phyloP scores from a whole-genome alignment of 2,888 invertebrate genomes.

The Teleiodes luculella region DNA sequence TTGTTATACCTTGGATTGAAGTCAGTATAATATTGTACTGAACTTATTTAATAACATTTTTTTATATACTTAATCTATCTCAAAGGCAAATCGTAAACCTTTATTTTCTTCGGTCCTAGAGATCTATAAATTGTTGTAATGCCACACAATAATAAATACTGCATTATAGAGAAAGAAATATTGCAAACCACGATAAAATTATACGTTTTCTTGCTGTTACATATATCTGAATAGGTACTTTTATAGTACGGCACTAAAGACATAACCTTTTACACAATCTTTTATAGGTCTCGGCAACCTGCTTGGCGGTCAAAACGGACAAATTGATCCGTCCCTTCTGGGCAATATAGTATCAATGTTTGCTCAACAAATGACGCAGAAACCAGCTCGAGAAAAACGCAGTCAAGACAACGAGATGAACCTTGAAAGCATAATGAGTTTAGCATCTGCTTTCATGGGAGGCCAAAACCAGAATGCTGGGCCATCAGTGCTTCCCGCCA shows the following conservation, averaged over 20 bases:
- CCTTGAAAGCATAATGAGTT: constrained; percentile 71
- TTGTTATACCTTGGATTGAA: too few species aligned
- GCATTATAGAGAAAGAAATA: too few species aligned
- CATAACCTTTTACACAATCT: constrained; percentile 24
- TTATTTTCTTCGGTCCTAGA: too few species aligned
- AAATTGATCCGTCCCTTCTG: constrained; percentile 78
- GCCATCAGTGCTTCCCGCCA: constrained; percentile 80
- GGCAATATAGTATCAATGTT: constrained; percentile 69
- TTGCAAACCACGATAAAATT: too few species aligned
- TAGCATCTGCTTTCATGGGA: constrained; percentile 77
- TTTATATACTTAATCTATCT: too few species aligned
- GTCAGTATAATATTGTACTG: too few species aligned
- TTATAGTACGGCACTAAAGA: constrained; percentile 1
- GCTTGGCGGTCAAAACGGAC: constrained; percentile 78
- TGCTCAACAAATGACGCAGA: constrained; percentile 56
- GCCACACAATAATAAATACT: too few species aligned
- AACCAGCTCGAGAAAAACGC: constrained; percentile 45
- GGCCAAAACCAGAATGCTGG: constrained; percentile 48
- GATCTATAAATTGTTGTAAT: too few species aligned
- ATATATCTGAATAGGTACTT: not conserved
- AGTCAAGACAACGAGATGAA: constrained; percentile 61
- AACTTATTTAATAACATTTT: too few species aligned
- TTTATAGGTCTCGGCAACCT: constrained; percentile 70
- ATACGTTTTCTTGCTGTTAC: not conserved
- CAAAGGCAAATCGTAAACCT: too few species aligned